Evolutionary conservation across 1,140 invertebrate genomes (phyloP).

Genomic region (Diabrotica undecimpunctata): DNA sequence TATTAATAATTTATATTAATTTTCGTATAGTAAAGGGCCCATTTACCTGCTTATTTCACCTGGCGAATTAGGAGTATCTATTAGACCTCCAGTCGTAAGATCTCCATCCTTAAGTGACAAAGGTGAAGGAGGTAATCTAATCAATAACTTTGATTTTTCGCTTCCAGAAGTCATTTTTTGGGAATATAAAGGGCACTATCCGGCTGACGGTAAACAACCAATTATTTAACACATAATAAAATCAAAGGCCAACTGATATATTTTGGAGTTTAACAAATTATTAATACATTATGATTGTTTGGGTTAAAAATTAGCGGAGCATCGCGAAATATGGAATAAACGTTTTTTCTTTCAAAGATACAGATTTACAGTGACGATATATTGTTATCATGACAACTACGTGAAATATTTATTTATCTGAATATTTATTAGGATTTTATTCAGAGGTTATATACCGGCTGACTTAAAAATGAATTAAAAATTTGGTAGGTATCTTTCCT

Average conservation of each 20-base stretch:
- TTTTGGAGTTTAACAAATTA: slow-evolving; percentile 3
- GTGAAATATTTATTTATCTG: neutral
- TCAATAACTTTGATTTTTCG: neutral
- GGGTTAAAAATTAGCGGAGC: slow-evolving; percentile 4
- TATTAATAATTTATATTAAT: too few relatives aligned
- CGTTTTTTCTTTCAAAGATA: slow-evolving; percentile 4
- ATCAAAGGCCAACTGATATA: neutral
- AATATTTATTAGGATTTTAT: slow-evolving; percentile 19
- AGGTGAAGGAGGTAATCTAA: neutral
- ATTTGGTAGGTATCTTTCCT: too few relatives aligned
- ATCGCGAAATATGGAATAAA: slow-evolving; percentile 3
- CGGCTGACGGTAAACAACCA: neutral
- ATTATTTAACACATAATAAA: slow-evolving; percentile 11
- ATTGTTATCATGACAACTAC: slow-evolving; percentile 14
- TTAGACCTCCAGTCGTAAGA: neutral
- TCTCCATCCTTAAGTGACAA: neutral
- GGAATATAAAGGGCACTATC: neutral
- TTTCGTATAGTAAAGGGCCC: too few relatives aligned
- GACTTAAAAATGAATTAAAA: slow-evolving; percentile 10
- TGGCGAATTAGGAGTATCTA: neutral
- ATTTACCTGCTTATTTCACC: slow-evolving; percentile 16
- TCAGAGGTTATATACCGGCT: slow-evolving; percentile 19
- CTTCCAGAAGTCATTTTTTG: neutral
- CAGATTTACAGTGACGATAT: slow-evolving; percentile 8
- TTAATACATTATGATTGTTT: slow-evolving; percentile 15